Base-by-base conservation (phyloP, 1,140 invertebrate genomes). In the Phymastichus coffea region DNA sequence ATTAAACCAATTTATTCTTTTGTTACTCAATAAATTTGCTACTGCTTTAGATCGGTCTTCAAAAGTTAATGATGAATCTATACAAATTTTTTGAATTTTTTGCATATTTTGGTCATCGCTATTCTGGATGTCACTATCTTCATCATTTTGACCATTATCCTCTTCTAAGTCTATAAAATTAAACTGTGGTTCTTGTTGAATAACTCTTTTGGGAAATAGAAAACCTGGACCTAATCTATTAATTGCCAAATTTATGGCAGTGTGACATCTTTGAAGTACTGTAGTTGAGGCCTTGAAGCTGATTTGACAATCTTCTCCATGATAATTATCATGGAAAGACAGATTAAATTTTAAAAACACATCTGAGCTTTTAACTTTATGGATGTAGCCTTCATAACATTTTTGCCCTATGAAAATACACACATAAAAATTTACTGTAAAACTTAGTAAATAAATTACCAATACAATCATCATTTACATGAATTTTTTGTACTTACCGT, bases 331-430 rank as follows among this genome's bases (percentile, higher is more conserved):
- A 64, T 93, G 89, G 70, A 94, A 94, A 28, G 76, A 75, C 40
- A 78, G 66, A 72, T 86, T 82, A 65, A 95, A 95, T 75, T 89
- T 91, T 1, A 94, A 68, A 14, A 85, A 79, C 6, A 95, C 78
- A 52, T 87, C 80, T 63, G 84, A 81, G 30, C 80, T 83, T 53
- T 79, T 79, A 17, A 93, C 85, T 70, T 86, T 84, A 71, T 94
- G 91, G 63, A 95, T 86, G 63, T 78, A 86, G n/a, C 93, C 93
- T 81, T 94, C 87, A 74, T 88, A 93, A 40, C n/a, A n/a, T n/a
- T n/a, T n/a, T n/a, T n/a, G n/a, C n/a, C n/a, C n/a, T n/a, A n/a
- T n/a, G n/a, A n/a, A n/a, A n/a, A n/a, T n/a, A n/a, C n/a, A n/a
- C n/a, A n/a, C n/a, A n/a, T n/a, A n/a, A n/a, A n/a, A n/a, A n/a